Evolutionary conservation across 2,888 invertebrate genomes (phyloP).

Genomic region (Luperina nickerlii): DNA sequence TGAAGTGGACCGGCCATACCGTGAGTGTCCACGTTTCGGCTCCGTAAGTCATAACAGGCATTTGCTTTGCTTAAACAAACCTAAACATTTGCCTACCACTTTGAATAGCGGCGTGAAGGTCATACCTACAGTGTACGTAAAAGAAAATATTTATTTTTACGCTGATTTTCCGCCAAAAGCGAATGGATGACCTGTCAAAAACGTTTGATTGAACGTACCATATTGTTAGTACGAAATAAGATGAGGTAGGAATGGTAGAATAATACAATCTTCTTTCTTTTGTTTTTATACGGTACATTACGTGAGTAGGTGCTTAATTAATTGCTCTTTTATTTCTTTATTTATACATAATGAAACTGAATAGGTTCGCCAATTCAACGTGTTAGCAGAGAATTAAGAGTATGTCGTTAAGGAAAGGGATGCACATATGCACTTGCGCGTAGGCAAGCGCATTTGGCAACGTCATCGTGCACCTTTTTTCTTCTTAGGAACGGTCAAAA

Average conservation of each 20-base stretch:
- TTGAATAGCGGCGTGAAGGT: background rate
- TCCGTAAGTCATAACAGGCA: background rate
- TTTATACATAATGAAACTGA: background rate
- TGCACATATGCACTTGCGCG: no score
- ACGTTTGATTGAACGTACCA: constrained; percentile 51
- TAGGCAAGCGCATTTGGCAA: no score
- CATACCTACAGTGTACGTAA: constrained; percentile 1
- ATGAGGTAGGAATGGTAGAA: constrained; percentile 37
- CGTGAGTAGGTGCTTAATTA: constrained; percentile 24
- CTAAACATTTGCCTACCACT: background rate
- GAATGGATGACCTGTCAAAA: constrained; percentile 57
- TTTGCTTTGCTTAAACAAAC: background rate
- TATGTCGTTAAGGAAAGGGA: background rate
- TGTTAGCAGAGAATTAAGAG: background rate
- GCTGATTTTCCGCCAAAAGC: constrained; percentile 53
- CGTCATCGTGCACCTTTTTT: no score
- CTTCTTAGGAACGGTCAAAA: no score
- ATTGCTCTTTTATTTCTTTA: background rate
- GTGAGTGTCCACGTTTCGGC: no score
- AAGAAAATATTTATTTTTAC: constrained; percentile 54
- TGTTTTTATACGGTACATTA: constrained; percentile 20
- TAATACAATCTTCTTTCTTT: constrained; percentile 31
- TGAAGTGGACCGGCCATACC: no score
- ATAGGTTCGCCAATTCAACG: background rate
- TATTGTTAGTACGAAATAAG: constrained; percentile 52